Evolutionary conservation across 2,113 vertebrate species (phyloP), one percentile per base, ranked within the genome.

Genomic region (Empidonax traillii): DNA sequence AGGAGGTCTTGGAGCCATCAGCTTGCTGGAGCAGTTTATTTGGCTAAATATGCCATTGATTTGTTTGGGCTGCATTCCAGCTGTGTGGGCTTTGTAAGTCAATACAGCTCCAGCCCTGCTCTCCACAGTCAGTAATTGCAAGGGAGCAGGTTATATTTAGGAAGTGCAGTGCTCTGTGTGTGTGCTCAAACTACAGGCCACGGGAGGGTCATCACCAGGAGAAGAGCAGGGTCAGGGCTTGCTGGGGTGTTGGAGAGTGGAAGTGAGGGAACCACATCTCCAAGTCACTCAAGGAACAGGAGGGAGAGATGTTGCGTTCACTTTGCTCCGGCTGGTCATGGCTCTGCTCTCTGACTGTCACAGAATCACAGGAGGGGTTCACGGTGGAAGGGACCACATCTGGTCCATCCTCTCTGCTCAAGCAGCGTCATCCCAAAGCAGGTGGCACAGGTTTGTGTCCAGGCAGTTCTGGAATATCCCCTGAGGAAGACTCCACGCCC

Each of bases 1-100:
- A 31, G 69, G 62, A 73, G 58, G 33, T 41, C 85, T 80, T 46
- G 77, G 87, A 94, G 95, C 93, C 87, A 87, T 95, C 94, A 91
- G 92, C 68, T 85, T 89, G 85, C 90, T 78, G 3, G 77, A 97
- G 87, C 91, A 66, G 87, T 97, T 97, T 97, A 96, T 97, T 98
- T 96, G 93, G 93, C 87, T 97, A 94, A 97, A 93, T 95, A 95
- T 68, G 69, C 91, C 97, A 98, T 98, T 97, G 98, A 98, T 98
- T 97, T 98, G 97, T 98, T 98, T 98, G 96, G 98, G 97, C 96
- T 97, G 96, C 93, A 35, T 95, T 94, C 94, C 88, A 96, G 84
- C 94, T 95, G 78, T 94, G 97, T 97, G 97, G 97, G 96, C 97
- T 98, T 95, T 96, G 96, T 68, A 95, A 98, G 97, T 98, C 96